These are phyloP conservation scores for Furnarius figulus DNA, from an alignment of 2,113 vertebrate genomes.

Conservation along the genomic window DNA sequence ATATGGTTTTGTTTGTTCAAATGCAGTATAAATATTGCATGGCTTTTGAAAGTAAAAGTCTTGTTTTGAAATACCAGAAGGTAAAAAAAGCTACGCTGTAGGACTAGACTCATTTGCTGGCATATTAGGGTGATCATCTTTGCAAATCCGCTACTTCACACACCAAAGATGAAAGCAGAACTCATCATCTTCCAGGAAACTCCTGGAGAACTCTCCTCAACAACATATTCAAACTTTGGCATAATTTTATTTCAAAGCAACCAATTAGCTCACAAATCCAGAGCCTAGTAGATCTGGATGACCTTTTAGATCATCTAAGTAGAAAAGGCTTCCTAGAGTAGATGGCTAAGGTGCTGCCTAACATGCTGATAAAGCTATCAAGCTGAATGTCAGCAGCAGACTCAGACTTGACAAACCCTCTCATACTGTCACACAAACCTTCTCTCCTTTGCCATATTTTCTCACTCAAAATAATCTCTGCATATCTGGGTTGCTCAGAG, in stretches of 20 bases:
- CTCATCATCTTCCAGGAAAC: background rate
- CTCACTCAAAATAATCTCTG: background rate
- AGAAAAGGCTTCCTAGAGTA: background rate
- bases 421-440: background rate
- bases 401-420: background rate
- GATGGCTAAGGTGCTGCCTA: background rate
- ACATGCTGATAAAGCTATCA: background rate
- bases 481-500: background rate
- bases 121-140: background rate
- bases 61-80: background rate
- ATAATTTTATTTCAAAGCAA: background rate
- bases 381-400: background rate
- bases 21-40: background rate
- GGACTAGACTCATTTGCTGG: background rate
- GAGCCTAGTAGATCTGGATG: background rate
- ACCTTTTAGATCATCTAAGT: background rate
- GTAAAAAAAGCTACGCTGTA: background rate
- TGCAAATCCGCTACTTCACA: background rate
- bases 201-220: background rate
- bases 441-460: background rate
- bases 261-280: background rate
- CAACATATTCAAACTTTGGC: background rate
- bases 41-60: background rate
- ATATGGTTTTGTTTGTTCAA: background rate
- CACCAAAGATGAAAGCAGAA: background rate